Evolutionary conservation across 2,888 invertebrate genomes (phyloP).

Genomic region (Cryptops parisi): DNA sequence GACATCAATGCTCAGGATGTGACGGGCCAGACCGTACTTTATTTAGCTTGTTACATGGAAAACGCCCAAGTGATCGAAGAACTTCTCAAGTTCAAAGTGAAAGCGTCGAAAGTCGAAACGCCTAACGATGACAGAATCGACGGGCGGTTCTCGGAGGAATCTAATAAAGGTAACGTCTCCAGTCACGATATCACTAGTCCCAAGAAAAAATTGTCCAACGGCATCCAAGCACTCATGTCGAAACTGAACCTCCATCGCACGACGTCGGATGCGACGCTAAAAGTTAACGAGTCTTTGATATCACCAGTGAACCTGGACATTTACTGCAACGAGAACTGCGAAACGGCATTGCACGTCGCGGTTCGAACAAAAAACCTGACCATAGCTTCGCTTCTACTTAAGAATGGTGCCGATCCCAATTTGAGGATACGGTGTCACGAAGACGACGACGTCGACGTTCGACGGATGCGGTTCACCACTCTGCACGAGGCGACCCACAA

Average conservation of each 20-base stretch:
- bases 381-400: slow-evolving; percentile 51
- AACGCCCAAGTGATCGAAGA: slow-evolving; percentile 62
- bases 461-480: slow-evolving; percentile 36
- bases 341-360: slow-evolving; percentile 70
- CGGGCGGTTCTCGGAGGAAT: slow-evolving; percentile 17
- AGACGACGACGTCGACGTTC: slow-evolving; percentile 24
- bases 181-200: slow-evolving; percentile 18
- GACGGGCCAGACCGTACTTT: slow-evolving; percentile 77
- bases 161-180: too few species aligned
- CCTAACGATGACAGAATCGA: slow-evolving; percentile 20
- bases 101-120: slow-evolving; percentile 37
- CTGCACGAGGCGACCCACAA: slow-evolving; percentile 54
- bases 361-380: slow-evolving; percentile 59
- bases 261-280: slow-evolving; percentile 17
- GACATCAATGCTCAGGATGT: slow-evolving; percentile 84
- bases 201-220: slow-evolving; percentile 62
- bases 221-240: slow-evolving; percentile 76
- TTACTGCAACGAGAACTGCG: slow-evolving; percentile 56
- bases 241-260: slow-evolving; percentile 50
- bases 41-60: slow-evolving; percentile 72
- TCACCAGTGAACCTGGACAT: slow-evolving; percentile 58
- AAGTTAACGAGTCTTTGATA: slow-evolving; percentile 31
- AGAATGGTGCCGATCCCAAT: slow-evolving; percentile 70
- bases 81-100: slow-evolving; percentile 54
- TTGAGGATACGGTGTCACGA: slow-evolving; percentile 42